phyloP scores from a whole-genome alignment of 1,140 invertebrate species.

The Atta texana region DNA sequence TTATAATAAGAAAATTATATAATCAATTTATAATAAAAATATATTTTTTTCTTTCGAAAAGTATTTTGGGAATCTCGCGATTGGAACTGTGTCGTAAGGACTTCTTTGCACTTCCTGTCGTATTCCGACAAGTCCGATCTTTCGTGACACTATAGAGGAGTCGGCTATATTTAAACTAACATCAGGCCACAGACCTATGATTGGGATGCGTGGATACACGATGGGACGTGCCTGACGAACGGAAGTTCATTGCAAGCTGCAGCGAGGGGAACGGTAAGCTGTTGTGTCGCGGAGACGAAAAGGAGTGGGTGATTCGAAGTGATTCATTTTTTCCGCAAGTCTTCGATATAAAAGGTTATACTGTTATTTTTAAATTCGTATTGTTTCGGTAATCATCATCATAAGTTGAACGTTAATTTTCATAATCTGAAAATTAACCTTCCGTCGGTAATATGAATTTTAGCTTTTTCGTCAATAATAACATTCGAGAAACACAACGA shows the following conservation, averaged over 20 bases:
- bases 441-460: no score
- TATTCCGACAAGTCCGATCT: constrained; percentile 14
- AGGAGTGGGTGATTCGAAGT: neutral
- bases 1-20: no score
- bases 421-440: neutral
- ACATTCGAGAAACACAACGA: no score
- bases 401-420: neutral
- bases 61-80: neutral
- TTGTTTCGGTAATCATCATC: neutral
- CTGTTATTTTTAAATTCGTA: neutral
- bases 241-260: constrained; percentile 75
- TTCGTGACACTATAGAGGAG: constrained; percentile 46
- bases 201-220: constrained; percentile 76
- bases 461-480: no score
- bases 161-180: constrained; percentile 74
- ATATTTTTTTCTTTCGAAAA: neutral
- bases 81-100: neutral
- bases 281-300: constrained; percentile 3
- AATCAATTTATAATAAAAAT: neutral
- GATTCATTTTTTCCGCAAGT: constrained; percentile 22
- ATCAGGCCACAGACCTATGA: constrained; percentile 58
- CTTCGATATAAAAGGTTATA: neutral
- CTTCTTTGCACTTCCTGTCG: constrained; percentile 27
- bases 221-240: constrained; percentile 75
- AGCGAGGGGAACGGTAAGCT: constrained; percentile 43